These are phyloP conservation scores for Platycheirus rosarum DNA, from an alignment of 2,888 invertebrate species.

Conservation along the genomic window DNA sequence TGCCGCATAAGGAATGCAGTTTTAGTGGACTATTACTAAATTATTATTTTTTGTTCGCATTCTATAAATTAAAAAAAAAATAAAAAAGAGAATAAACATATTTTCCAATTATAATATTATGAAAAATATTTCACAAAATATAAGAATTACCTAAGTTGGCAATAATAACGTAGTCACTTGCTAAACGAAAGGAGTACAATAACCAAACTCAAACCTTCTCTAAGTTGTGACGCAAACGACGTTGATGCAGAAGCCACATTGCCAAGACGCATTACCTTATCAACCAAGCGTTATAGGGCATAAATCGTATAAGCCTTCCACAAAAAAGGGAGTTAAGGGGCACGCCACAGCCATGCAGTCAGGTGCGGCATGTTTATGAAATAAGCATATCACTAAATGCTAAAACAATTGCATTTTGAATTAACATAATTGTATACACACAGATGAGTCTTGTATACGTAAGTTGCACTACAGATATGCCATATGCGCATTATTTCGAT, in stretches of 20 bases:
- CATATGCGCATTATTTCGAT: constrained; percentile 1
- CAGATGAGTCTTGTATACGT: constrained; percentile 62
- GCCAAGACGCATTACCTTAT: constrained; percentile 13
- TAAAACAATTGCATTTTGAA: constrained; percentile 82
- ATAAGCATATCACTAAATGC: constrained; percentile 82
- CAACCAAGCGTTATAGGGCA: background rate
- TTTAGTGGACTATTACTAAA: too few relatives aligned
- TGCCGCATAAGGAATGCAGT: too few relatives aligned
- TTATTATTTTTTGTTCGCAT: too few relatives aligned
- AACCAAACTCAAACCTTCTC: too few relatives aligned
- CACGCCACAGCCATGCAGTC: constrained; percentile 75
- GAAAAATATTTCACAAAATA: too few relatives aligned
- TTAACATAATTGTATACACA: constrained; percentile 80
- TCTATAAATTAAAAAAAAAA: too few relatives aligned
- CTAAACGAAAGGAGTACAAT: too few relatives aligned
- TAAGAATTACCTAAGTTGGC: too few relatives aligned
- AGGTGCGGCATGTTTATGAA: constrained; percentile 82
- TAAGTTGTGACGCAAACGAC: background rate
- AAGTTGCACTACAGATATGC: constrained; percentile 12
- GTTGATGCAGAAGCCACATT: constrained; percentile 10
- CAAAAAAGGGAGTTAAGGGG: background rate
- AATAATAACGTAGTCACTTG: too few relatives aligned
- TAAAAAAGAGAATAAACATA: too few relatives aligned
- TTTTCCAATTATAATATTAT: too few relatives aligned
- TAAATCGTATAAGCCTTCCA: background rate